Conservation (phyloP, 1,140 invertebrate species). For the Brevipalpus yothersi region DNA sequence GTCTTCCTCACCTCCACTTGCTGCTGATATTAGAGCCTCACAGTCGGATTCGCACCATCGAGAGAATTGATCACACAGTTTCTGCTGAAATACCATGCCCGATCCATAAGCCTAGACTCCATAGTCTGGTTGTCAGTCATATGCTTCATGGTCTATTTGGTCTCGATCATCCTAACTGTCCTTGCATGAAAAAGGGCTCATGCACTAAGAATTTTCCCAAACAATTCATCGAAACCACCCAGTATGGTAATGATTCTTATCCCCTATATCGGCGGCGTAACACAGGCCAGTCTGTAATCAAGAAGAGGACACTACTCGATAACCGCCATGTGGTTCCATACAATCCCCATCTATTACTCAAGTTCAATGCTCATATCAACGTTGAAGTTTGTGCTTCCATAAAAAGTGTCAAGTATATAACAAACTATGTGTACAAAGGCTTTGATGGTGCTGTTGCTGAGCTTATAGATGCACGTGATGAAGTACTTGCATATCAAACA, state of each 20-base stretch:
- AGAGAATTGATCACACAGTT: not conserved
- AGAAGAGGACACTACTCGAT: too few species aligned
- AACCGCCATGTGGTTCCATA: not conserved
- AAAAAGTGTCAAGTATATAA: not conserved
- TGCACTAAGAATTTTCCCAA: not conserved
- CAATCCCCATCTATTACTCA: not conserved
- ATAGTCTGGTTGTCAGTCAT: not conserved
- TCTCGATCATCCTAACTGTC: not conserved
- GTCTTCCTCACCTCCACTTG: slow-evolving; percentile 21
- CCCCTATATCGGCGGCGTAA: not conserved
- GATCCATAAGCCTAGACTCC: not conserved
- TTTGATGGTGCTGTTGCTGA: not conserved
- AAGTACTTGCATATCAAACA: not conserved
- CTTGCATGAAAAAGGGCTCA: too few species aligned
- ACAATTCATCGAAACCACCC: not conserved
- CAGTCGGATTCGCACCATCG: not conserved
- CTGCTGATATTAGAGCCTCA: slow-evolving; percentile 11
- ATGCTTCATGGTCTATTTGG: not conserved
- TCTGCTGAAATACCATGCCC: not conserved
- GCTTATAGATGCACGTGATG: not conserved
- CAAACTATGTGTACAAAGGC: not conserved
- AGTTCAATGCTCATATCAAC: not conserved
- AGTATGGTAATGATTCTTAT: not conserved
- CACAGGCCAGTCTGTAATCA: not conserved
- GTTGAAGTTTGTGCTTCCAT: not conserved